Conservation (phyloP, 2,888 invertebrate genomes). For the Allygus modestus region DNA sequence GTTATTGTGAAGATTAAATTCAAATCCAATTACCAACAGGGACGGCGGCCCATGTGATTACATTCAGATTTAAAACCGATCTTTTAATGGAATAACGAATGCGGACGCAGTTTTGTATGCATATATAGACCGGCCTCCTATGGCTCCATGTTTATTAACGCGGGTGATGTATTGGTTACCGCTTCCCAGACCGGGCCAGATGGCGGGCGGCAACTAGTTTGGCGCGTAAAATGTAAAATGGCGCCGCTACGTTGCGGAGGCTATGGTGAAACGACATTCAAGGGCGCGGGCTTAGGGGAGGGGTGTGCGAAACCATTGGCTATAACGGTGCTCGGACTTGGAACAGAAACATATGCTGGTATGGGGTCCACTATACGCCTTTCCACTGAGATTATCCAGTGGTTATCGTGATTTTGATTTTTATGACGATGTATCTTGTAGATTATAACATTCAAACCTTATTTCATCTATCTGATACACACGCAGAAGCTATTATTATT, state of each 20-base stretch:
- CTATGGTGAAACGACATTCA: not conserved
- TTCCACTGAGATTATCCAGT: no score
- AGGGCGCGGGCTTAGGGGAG: not conserved
- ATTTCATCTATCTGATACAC: no score
- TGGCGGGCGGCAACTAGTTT: conserved; percentile 16
- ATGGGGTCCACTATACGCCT: no score
- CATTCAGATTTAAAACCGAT: conserved; percentile 42
- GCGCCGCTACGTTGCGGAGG: not conserved
- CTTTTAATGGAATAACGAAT: conserved; percentile 55
- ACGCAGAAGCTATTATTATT: no score
- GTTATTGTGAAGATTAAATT: conserved; percentile 37
- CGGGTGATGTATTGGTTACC: conserved; percentile 35
- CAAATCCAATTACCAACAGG: conserved; percentile 47
- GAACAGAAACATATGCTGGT: not conserved
- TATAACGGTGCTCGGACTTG: no score
- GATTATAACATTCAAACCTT: no score
- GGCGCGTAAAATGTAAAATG: conserved; percentile 46
- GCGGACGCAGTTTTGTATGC: conserved; percentile 47
- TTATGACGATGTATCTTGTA: no score
- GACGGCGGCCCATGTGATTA: conserved; percentile 31
- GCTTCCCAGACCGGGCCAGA: not conserved
- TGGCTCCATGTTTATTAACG: conserved; percentile 58
- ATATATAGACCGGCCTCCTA: conserved; percentile 55
- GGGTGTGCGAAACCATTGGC: not conserved
- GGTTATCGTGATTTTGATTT: no score